Evolutionary conservation across 1,140 invertebrate genomes (phyloP).

Genomic region (Radopholus similis): DNA sequence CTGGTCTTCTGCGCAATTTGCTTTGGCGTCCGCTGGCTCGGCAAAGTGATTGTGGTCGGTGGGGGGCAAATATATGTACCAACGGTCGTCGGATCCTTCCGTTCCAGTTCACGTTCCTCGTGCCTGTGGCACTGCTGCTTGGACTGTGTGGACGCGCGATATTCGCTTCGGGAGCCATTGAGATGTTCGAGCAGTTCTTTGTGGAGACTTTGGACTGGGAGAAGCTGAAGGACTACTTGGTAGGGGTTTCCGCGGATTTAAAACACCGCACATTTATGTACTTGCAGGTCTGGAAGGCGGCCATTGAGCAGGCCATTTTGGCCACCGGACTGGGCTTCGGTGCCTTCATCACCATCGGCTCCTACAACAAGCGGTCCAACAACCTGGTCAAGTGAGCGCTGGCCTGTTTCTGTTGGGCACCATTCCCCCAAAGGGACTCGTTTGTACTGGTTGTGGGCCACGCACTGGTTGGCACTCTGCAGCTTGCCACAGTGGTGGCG

Average conservation of each 20-base stretch:
- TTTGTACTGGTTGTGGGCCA: conserved; percentile 51
- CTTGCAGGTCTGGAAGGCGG: conserved; percentile 49
- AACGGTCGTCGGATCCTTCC: too few relatives aligned
- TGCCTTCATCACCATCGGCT: conserved; percentile 58
- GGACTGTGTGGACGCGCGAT: conserved; percentile 24
- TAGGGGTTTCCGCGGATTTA: neutral
- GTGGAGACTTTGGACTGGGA: conserved; percentile 50
- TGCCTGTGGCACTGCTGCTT: conserved; percentile 32
- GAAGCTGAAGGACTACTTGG: conserved; percentile 47
- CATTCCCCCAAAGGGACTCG: conserved; percentile 39
- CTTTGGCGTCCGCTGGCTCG: conserved; percentile 58
- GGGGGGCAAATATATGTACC: too few relatives aligned
- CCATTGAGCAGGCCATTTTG: conserved; percentile 56
- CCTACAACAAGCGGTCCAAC: conserved; percentile 57
- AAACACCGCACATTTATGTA: neutral
- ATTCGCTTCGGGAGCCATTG: conserved; percentile 36
- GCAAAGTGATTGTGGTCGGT: conserved; percentile 38
- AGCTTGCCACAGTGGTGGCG: conserved; percentile 44
- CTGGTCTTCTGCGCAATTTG: conserved; percentile 53
- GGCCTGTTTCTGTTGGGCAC: neutral
- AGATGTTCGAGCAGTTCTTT: conserved; percentile 47
- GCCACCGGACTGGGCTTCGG: conserved; percentile 60
- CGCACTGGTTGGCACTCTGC: conserved; percentile 41
- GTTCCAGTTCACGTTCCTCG: conserved; percentile 39
- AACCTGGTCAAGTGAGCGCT: conserved; percentile 50